These are phyloP conservation scores for Exocentrus adspersus DNA, from an alignment of 2,888 invertebrate genomes.

Conservation along the genomic window DNA sequence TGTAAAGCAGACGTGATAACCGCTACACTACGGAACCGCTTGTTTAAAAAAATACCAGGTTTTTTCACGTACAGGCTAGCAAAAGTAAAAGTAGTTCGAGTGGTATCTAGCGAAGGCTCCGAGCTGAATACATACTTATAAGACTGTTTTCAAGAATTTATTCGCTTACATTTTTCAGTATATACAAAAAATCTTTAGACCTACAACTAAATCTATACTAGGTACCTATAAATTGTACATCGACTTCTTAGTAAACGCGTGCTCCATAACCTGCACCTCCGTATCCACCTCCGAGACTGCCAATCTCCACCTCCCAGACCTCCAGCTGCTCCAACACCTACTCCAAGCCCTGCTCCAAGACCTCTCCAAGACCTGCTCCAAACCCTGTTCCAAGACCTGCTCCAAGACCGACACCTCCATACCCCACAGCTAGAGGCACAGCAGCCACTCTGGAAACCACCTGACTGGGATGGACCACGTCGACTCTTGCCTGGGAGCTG, in stretches of 20 bases:
- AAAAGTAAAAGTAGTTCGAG: too few species aligned
- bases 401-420: not conserved
- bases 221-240: too few species aligned
- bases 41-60: not conserved
- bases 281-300: not conserved
- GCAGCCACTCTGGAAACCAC: conserved; percentile 33
- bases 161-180: too few species aligned
- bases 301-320: not conserved
- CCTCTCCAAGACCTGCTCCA: too few species aligned
- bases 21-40: conserved; percentile 60
- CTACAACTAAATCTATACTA: too few species aligned
- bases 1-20: conserved; percentile 63
- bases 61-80: too few species aligned
- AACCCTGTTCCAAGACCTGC: not conserved
- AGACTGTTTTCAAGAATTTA: too few species aligned
- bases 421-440: conserved; percentile 19
- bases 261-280: not conserved
- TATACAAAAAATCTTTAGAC: too few species aligned
- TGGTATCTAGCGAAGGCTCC: too few species aligned
- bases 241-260: too few species aligned
- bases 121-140: too few species aligned
- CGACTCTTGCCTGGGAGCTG: conserved; percentile 35
- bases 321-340: conserved; percentile 2
- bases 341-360: not conserved
- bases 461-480: conserved; percentile 31